These are phyloP conservation scores for Neria commutata DNA, from an alignment of 2,888 invertebrate species.

Conservation along the genomic window DNA sequence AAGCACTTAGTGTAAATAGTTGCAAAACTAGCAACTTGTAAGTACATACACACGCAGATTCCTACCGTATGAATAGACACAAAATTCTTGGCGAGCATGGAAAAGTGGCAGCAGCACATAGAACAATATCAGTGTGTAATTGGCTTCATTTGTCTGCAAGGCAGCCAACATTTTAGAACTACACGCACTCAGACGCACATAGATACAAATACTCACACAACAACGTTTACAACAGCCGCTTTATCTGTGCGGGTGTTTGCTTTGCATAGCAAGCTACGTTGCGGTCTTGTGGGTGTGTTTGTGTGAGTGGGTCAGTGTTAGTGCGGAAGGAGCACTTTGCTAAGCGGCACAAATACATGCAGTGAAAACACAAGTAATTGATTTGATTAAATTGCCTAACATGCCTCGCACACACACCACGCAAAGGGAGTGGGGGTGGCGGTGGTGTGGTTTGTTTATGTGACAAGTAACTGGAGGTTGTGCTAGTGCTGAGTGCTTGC, in stretches of 20 bases:
- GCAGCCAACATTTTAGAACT: slow-evolving; percentile 25
- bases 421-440: too few species aligned
- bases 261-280: too few species aligned
- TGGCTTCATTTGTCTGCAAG: slow-evolving; percentile 44
- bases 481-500: too few species aligned
- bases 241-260: too few species aligned
- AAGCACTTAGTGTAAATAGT: too few species aligned
- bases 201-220: slow-evolving; percentile 6
- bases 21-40: slow-evolving; percentile 8
- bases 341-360: slow-evolving; percentile 36
- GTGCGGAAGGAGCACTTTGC: neutral
- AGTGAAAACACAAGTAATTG: slow-evolving; percentile 49
- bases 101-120: too few species aligned
- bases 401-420: slow-evolving; percentile 3
- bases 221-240: too few species aligned
- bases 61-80: neutral
- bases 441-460: too few species aligned
- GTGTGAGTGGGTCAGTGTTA: neutral
- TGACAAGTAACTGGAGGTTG: too few species aligned
- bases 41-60: neutral
- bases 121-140: slow-evolving; percentile 44
- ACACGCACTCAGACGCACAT: slow-evolving; percentile 24
- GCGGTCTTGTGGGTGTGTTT: neutral
- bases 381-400: slow-evolving; percentile 47
- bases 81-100: neutral